phyloP scores from a whole-genome alignment of 2,888 invertebrate species.

The Mechanitis mazaeus region DNA sequence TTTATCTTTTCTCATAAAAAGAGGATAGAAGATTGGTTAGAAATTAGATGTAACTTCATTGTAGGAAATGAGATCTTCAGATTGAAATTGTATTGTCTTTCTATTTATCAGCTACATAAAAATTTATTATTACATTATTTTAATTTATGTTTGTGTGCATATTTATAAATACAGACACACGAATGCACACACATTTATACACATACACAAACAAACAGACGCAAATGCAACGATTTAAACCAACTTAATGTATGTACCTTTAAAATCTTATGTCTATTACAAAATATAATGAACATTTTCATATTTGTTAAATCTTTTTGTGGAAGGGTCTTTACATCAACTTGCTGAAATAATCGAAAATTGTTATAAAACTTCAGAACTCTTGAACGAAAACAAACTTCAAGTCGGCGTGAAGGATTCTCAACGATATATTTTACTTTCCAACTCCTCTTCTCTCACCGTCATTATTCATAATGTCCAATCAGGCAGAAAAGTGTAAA shows the following conservation, averaged over 20 bases:
- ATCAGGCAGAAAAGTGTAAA: slow-evolving; percentile 33
- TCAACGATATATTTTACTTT: slow-evolving; percentile 13
- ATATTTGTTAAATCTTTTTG: too few species aligned
- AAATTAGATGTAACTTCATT: slow-evolving; percentile 65
- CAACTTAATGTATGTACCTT: too few species aligned
- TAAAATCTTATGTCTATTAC: too few species aligned
- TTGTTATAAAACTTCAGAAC: slow-evolving; percentile 19
- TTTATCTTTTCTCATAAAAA: slow-evolving; percentile 35
- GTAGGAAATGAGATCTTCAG: slow-evolving; percentile 55
- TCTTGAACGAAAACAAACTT: slow-evolving; percentile 18
- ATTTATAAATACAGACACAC: too few species aligned
- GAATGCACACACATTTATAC: too few species aligned
- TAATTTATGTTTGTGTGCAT: not conserved
- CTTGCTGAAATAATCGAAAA: slow-evolving; percentile 21
- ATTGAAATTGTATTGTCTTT: slow-evolving; percentile 35
- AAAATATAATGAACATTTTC: too few species aligned
- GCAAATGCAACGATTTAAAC: too few species aligned
- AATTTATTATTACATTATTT: too few species aligned
- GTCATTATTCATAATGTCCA: slow-evolving; percentile 37
- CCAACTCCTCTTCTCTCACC: slow-evolving; percentile 11
- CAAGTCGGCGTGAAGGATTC: slow-evolving; percentile 8
- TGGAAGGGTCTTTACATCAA: not conserved
- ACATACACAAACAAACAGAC: too few species aligned
- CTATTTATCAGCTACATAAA: too few species aligned
- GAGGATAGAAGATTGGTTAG: slow-evolving; percentile 38